Base-by-base conservation (phyloP, 2,113 vertebrate species). In the Donacobius atricapilla region DNA sequence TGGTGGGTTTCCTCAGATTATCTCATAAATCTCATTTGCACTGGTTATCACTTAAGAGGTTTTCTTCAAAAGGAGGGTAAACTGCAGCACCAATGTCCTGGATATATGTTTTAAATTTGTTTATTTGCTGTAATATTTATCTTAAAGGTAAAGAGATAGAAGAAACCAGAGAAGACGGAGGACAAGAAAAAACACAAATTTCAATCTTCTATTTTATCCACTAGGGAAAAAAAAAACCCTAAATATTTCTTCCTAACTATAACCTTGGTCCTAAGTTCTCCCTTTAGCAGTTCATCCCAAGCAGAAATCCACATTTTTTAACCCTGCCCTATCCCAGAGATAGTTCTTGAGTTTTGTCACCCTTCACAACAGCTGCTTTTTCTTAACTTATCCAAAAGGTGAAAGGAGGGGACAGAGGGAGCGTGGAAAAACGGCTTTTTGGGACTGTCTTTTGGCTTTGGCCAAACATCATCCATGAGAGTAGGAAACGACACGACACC, bases 371-470 rank as follows among this genome's bases (percentile, higher is more conserved):
- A 83, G 85, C 88, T 95, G 92, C 23, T 90, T 96, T 90, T 88
- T 28, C 91, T 92, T 93, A 92, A 94, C 30, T 82, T 47, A 66
- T 47, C 72, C 60, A n/a, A 39, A 95, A 93, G 83, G 60, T 70
- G 86, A 90, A 94, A 93, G 92, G 75, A 93, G 54, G 63, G 90
- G 71, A 86, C 39, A 70, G 84, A 79, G 91, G 44, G 76, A 97
- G 80, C 44, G 11, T 87, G 89, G 93, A 96, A 97, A 94, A 87
- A 48, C 45, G 2, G 3, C 30, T 75, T 1, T 68, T 95, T 54
- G 71, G 68, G 76, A 48, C 33, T 39, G 25, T 17, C 33, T 77
- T 85, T 70, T 93, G 80, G 68, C 83, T 83, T 90, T 79, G 76
- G 69, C 47, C 65, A 37, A 75, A 71, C 48, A 51, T 69, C 58